Conservation (phyloP, 2,888 invertebrate species). For the Xylota segnis region DNA sequence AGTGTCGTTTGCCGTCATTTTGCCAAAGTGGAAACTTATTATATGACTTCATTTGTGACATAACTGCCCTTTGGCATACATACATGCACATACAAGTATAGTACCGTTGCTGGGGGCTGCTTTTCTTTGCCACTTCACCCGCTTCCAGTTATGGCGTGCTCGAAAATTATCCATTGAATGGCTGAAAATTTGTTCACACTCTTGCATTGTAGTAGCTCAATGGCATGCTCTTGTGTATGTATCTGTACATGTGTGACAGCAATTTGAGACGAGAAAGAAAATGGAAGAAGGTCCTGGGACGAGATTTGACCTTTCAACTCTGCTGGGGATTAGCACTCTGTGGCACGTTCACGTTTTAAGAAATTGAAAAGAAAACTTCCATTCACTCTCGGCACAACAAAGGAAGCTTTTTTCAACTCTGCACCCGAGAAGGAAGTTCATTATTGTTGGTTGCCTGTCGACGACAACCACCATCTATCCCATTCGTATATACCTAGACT, state of each 20-base stretch:
- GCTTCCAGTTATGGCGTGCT: neutral
- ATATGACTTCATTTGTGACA: conserved; percentile 50
- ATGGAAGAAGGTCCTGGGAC: conserved; percentile 11
- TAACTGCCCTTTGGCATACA: conserved; percentile 31
- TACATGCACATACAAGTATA: neutral
- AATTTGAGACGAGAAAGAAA: conserved; percentile 8
- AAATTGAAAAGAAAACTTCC: conserved; percentile 64
- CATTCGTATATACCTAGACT: neutral
- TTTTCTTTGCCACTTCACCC: neutral
- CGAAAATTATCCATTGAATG: conserved; percentile 39
- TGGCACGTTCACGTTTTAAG: conserved; percentile 60
- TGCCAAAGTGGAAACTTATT: conserved; percentile 28
- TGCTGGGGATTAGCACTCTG: conserved; percentile 36
- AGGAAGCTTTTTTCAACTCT: conserved; percentile 35
- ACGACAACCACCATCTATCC: neutral
- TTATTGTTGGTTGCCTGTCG: conserved; percentile 32
- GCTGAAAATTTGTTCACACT: conserved; percentile 43
- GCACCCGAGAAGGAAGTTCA: conserved; percentile 40
- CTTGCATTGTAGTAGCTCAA: neutral
- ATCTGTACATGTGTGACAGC: neutral
- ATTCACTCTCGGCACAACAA: conserved; percentile 38
- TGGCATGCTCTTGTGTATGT: neutral
- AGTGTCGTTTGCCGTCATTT: conserved; percentile 32
- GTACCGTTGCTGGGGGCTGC: conserved; percentile 11
- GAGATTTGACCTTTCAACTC: conserved; percentile 44